Conservation (phyloP, 2,113 vertebrate species). For the Egretta garzetta region DNA sequence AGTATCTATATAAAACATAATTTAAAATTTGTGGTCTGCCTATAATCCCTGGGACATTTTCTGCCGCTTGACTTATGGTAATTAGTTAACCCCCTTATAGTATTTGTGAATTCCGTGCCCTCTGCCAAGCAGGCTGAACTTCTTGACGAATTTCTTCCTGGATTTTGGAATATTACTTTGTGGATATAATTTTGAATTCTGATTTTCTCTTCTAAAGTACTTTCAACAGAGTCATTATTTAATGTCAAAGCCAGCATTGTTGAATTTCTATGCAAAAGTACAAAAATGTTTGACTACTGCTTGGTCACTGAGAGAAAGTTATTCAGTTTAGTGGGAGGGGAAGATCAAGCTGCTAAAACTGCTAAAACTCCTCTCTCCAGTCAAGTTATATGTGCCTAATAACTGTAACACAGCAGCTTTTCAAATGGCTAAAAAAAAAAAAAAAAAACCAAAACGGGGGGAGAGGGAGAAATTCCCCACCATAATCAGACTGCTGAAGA, state of each 20-base stretch:
- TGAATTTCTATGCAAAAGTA: neutral
- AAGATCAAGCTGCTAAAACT: neutral
- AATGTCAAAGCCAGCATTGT: neutral
- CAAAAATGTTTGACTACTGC: neutral
- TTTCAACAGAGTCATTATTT: neutral
- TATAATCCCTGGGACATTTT: neutral
- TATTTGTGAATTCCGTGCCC: neutral
- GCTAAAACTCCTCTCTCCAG: neutral
- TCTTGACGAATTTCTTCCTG: neutral
- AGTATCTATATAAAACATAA: neutral
- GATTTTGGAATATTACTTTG: neutral
- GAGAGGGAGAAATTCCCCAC: neutral
- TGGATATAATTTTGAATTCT: neutral
- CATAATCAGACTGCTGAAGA: neutral
- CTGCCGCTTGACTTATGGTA: neutral
- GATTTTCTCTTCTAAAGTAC: neutral
- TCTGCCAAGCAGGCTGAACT: neutral
- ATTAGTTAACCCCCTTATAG: neutral
- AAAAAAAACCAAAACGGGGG: neutral
- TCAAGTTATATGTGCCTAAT: neutral
- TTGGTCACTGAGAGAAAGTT: neutral
- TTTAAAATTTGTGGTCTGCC: neutral
- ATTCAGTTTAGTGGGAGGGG: neutral
- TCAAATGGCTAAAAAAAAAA: neutral
- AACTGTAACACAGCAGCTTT: neutral